Evolutionary conservation across 1,140 invertebrate species (phyloP).

Genomic region (Cydia strobilella): DNA sequence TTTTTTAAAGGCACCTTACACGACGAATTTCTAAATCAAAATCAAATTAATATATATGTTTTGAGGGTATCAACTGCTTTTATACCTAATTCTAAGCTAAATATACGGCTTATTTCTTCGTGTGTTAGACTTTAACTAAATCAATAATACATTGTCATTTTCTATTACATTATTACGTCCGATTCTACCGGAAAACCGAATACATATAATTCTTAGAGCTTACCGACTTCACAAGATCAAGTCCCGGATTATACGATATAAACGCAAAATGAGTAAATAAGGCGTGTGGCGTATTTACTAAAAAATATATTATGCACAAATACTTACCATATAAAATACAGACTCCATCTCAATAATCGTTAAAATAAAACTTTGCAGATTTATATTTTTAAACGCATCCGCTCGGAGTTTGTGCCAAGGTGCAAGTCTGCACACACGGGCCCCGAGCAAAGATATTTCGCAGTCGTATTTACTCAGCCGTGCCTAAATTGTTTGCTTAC

Average conservation of each 20-base stretch:
- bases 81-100: too few species aligned
- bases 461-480: conserved; percentile 78
- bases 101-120: too few species aligned
- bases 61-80: too few species aligned
- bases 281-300: neutral
- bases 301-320: neutral
- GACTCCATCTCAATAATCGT: conserved; percentile 1
- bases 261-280: neutral
- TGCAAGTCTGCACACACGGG: conserved; percentile 60
- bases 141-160: too few species aligned
- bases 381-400: conserved; percentile 12
- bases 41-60: too few species aligned
- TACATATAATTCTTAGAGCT: too few species aligned
- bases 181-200: too few species aligned
- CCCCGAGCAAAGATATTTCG: conserved; percentile 74
- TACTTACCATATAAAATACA: conserved; percentile 8
- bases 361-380: conserved; percentile 5
- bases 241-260: neutral
- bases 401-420: conserved; percentile 10
- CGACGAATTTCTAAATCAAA: too few species aligned
- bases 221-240: neutral
- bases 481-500: conserved; percentile 79
- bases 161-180: too few species aligned
- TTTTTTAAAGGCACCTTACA: too few species aligned
- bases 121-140: too few species aligned